Evolutionary conservation across 1,140 invertebrate species (phyloP), one percentile per base, ranked within the genome.

Genomic region (Hycleus phaleratus): DNA sequence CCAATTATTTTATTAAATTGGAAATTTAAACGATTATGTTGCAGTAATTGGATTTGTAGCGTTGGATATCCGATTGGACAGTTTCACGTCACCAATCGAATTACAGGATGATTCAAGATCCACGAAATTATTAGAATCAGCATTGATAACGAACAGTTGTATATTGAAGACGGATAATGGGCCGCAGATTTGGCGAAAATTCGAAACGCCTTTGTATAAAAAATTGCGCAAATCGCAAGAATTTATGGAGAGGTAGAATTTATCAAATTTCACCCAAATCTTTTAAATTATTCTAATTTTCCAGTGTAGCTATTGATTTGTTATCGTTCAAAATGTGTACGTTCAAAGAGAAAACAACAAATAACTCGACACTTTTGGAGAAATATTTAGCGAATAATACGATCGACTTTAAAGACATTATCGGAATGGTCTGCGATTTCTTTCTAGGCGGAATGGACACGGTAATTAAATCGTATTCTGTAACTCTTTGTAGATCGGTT

Each of bases 361-460:
- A 64, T 2, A 63, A 46, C 53, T 68, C 10, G 60, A 74, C 83
- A 0, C 67, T 91, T 9, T 71, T 91, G 43, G 78, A 82, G 49
- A 78, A 79, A 10, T 92, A 90, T 73, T 70, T 90, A 0, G 69
- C 78, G 25, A 82, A 82, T 59, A 74, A 81, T 2, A 81, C 81
- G 61, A 66, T 91, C 2, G 84, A 91, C 72, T 75, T 81, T 11
- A 87, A 86, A 70, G 92, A 95, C 74, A 76, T 94, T 5, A 77
- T 87, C 24, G 89, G 88, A 48, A 82, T 93, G 77, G 81, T 87
- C 25, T 85, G 87, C 26, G 92, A 95, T 74, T 82, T 93, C 70
- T 69, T 95, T 4, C 75, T 94, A 58, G 92, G 89, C 32, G 90
- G 90, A 46, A 83, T 94, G 39, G 91, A 95, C 73, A 95, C 93